Evolutionary conservation across 2,797 vertebrate species (phyloP).

Genomic region (Mallotus villosus): DNA sequence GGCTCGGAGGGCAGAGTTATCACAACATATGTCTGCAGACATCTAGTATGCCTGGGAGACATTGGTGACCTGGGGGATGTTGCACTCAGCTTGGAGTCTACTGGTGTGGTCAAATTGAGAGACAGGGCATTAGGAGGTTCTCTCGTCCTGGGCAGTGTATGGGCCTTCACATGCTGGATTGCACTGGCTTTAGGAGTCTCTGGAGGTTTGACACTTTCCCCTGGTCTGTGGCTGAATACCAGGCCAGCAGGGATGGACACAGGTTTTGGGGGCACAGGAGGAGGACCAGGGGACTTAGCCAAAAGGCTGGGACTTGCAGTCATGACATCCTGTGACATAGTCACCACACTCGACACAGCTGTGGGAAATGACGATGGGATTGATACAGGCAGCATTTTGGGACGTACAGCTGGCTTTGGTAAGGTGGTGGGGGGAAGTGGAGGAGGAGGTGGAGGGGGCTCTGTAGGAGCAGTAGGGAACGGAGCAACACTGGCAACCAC

Average conservation of each 20-base stretch:
- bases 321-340: slow-evolving; percentile 52
- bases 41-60: slow-evolving; percentile 88
- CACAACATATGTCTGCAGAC: slow-evolving; percentile 93
- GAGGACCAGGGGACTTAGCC: slow-evolving; percentile 79
- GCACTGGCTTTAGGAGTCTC: slow-evolving; percentile 50
- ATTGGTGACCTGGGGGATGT: slow-evolving; percentile 92
- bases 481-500: slow-evolving; percentile 35
- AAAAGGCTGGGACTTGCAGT: slow-evolving; percentile 51
- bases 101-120: slow-evolving; percentile 83
- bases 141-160: slow-evolving; percentile 80
- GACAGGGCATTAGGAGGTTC: slow-evolving; percentile 84
- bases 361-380: slow-evolving; percentile 45
- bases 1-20: slow-evolving; percentile 97
- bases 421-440: slow-evolving; percentile 72
- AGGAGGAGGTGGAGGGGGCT: slow-evolving; percentile 60
- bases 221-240: slow-evolving; percentile 87
- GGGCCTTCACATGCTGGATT: slow-evolving; percentile 60
- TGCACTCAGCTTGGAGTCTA: slow-evolving; percentile 80
- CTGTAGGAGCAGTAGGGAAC: slow-evolving; percentile 37
- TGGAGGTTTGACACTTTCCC: slow-evolving; percentile 85
- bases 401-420: slow-evolving; percentile 71
- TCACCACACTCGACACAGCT: slow-evolving; percentile 40
- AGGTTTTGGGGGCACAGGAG: slow-evolving; percentile 95
- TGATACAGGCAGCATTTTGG: slow-evolving; percentile 65
- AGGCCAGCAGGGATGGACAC: slow-evolving; percentile 88